Evolutionary conservation across 1,140 invertebrate genomes (phyloP).

Genomic region (Hylyphantes graminicola): DNA sequence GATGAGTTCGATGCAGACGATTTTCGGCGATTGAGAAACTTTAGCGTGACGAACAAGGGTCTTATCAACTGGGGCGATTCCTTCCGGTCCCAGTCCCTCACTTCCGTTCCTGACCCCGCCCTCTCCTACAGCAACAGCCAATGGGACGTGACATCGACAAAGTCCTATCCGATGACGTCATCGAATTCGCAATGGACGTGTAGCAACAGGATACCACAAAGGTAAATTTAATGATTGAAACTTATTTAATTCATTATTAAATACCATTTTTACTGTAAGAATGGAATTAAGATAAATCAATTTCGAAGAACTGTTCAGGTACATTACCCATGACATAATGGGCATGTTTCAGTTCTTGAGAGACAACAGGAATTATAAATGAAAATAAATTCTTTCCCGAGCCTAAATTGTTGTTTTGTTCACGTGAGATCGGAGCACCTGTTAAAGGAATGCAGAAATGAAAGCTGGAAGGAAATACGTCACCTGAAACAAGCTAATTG

Average conservation of each 20-base stretch:
- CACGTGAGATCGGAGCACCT: too few relatives aligned
- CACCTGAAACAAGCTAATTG: too few relatives aligned
- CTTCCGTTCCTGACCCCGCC: slow-evolving; percentile 31
- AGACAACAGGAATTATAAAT: too few relatives aligned
- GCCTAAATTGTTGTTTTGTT: too few relatives aligned
- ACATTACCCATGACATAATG: too few relatives aligned
- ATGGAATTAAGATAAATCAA: not conserved
- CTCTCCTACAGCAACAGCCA: slow-evolving; percentile 17
- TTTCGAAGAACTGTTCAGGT: too few relatives aligned
- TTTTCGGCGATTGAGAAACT: slow-evolving; percentile 80
- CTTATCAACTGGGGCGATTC: slow-evolving; percentile 79
- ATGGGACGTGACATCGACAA: slow-evolving; percentile 40
- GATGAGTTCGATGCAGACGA: slow-evolving; percentile 59
- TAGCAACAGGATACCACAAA: slow-evolving; percentile 13
- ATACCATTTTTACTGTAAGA: not conserved
- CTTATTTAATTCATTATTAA: too few relatives aligned
- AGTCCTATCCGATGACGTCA: slow-evolving; percentile 35
- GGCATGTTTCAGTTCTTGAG: too few relatives aligned
- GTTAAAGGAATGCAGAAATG: too few relatives aligned
- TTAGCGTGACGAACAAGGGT: slow-evolving; percentile 88
- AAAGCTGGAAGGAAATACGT: too few relatives aligned
- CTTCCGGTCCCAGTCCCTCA: slow-evolving; percentile 69
- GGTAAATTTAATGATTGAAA: not conserved
- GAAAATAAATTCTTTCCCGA: too few relatives aligned
- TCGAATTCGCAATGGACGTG: slow-evolving; percentile 31